Percentiles rank a stretch among this genome's conserved stretches.
Evolutionary conservation across 2,113 vertebrate species (phyloP).

Genomic region (Chloroceryle aenea): DNA sequence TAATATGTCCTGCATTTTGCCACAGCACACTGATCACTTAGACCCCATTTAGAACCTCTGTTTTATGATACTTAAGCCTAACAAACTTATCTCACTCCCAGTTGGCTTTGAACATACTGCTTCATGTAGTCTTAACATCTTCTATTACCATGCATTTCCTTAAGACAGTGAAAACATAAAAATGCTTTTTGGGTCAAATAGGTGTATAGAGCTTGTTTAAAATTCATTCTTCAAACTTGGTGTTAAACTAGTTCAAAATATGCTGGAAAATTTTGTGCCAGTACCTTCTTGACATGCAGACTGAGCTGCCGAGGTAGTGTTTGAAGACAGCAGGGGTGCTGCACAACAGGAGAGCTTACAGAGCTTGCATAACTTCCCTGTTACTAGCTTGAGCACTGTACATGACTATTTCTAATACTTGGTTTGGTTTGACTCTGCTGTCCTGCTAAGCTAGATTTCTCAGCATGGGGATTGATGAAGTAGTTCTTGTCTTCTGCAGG

Average conservation of each 20-base stretch:
- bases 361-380: neutral
- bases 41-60: neutral
- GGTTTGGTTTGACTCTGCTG: neutral
- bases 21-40: neutral
- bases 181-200: neutral
- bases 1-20: neutral
- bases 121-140: neutral
- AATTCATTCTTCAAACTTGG: neutral
- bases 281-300: neutral
- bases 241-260: neutral
- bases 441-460: neutral
- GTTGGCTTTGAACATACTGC: neutral
- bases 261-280: neutral
- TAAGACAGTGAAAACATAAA: neutral
- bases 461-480: neutral
- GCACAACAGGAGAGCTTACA: neutral
- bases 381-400: neutral
- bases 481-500: neutral
- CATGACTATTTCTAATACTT: neutral
- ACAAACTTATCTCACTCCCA: neutral
- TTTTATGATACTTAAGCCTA: fast-evolving
- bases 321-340: neutral
- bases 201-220: neutral
- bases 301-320: neutral
- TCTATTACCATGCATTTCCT: too few relatives aligned